Evolutionary conservation across 2,797 vertebrate genomes (phyloP).

Genomic region (Phrynocephalus guinanensis): DNA sequence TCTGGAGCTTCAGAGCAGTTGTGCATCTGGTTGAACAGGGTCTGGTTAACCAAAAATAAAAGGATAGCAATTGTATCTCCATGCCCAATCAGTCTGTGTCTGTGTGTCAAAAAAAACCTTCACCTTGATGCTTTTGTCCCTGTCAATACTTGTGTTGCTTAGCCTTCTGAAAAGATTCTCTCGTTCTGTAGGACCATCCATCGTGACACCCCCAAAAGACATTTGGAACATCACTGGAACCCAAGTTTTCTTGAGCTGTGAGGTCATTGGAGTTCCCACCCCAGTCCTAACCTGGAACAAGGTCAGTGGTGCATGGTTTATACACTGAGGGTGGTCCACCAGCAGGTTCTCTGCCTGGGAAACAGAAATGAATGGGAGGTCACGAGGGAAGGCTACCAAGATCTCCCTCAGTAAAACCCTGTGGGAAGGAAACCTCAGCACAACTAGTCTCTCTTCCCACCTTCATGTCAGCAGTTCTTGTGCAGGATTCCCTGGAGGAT

Average conservation of each 20-base stretch:
- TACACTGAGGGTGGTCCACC: neutral
- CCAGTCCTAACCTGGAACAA: slow-evolving; percentile 94
- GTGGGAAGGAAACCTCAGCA: neutral
- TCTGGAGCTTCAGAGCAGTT: neutral
- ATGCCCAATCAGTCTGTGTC: neutral
- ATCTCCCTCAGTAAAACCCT: neutral
- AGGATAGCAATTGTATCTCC: too few species aligned
- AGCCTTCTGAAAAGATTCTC: slow-evolving; percentile 4
- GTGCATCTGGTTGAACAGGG: neutral
- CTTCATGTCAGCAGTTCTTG: neutral
- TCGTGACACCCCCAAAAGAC: slow-evolving; percentile 89
- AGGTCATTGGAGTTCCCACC: slow-evolving; percentile 91
- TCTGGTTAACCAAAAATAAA: neutral
- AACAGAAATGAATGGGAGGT: neutral
- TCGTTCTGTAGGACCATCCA: slow-evolving; percentile 83
- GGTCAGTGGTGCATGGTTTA: slow-evolving; percentile 72
- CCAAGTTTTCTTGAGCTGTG: slow-evolving; percentile 92
- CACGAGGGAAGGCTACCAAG: neutral
- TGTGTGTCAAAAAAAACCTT: neutral
- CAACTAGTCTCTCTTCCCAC: neutral
- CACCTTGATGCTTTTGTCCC: neutral
- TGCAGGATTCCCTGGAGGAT: neutral
- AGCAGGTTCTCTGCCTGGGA: neutral
- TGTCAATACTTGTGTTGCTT: neutral
- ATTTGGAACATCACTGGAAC: slow-evolving; percentile 91